Conservation (phyloP, 2,113 vertebrate genomes). For the Meleagris gallopavo region DNA sequence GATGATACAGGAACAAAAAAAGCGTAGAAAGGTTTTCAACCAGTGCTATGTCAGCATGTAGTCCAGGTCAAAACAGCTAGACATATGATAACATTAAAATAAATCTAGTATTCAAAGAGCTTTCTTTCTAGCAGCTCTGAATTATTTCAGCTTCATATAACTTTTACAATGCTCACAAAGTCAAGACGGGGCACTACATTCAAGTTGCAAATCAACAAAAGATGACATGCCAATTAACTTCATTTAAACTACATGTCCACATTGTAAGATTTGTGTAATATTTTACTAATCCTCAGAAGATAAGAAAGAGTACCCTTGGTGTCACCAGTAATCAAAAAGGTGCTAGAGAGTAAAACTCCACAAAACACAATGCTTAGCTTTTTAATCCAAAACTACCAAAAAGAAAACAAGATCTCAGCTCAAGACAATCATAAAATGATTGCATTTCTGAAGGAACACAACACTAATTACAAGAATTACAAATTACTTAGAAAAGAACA, state of each 20-base stretch:
- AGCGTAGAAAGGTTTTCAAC: not conserved
- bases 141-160: not conserved
- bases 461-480: not conserved
- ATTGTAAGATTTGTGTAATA: not conserved
- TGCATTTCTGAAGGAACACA: not conserved
- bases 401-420: not conserved
- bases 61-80: not conserved
- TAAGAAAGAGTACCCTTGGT: not conserved
- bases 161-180: not conserved
- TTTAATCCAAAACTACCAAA: not conserved
- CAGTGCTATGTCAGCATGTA: not conserved
- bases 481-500: not conserved
- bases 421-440: not conserved
- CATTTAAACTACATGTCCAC: not conserved
- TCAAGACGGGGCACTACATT: not conserved
- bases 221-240: not conserved
- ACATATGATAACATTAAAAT: not conserved
- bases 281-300: not conserved
- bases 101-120: not conserved
- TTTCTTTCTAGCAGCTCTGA: not conserved
- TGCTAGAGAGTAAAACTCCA: not conserved
- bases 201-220: not conserved
- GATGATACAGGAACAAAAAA: not conserved
- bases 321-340: not conserved
- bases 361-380: not conserved